Base-by-base conservation (phyloP, 1,140 invertebrate species). In the Plutomurus gul region DNA sequence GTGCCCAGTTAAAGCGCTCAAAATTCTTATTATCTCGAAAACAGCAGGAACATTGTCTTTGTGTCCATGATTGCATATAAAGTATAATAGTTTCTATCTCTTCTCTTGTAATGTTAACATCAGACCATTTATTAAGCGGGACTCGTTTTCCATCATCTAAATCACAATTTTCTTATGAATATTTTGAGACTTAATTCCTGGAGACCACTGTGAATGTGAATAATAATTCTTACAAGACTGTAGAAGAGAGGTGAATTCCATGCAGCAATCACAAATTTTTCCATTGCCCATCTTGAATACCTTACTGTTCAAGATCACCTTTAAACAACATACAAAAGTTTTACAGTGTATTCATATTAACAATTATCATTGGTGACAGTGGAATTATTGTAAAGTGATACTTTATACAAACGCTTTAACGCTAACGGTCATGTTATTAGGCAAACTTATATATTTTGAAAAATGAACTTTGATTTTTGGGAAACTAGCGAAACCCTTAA, bases 31-130 rank as follows among this genome's bases (percentile, higher is more conserved):
- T 89, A 87, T 96, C 95, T 80, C 94, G 91, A 87, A 94, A 96
- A 87, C 94, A 94, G 87, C 94, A 96, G 91, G 95, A 94, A 85
- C 95, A 97, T 88, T 96, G 95, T 84, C 93, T 90, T 87, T 92
- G 91, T 75, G 91, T 90, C 92, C 92, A 93, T 36, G 90, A 88
- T 84, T 91, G 88, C 81, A 92, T 90, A 85, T 92, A 92, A 79
- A 89, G 88, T 82, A 92, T 88, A 75, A 92, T 89, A 75, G 88
- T 89, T 85, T 92, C 89, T 72, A 92, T 89, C 87, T 92, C 92
- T 83, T 88, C 89, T 85, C 79, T 71, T 13, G 75, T 82, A 49
- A 83, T 87, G 86, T 80, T 82, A 16, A 83, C 73, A 60, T 83
- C 82, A 2, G 11, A 10, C 16, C 51, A 56, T 40, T 75, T 33